Evolutionary conservation across 2,797 vertebrate species (phyloP), one percentile per base, ranked within the genome.

Genomic region (Cirrhinus mrigala): DNA sequence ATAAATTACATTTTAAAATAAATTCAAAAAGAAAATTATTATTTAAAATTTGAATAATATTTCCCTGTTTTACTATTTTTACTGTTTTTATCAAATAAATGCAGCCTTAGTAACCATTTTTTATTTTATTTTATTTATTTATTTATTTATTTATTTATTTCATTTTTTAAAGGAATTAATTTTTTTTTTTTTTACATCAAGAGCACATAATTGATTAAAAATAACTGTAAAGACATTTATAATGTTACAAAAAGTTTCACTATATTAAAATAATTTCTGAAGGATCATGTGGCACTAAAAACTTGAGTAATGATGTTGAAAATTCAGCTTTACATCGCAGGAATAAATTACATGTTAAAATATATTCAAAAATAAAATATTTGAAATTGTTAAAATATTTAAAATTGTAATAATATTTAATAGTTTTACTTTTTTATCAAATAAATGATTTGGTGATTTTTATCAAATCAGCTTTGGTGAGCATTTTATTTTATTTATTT

Each of bases 221-320:
- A 10, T 60, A 10, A 60, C 56, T 11, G n/a, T 60, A 60, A 24
- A 60, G 22, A 60, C 22, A 24, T n/a, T n/a, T n/a, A 58, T 58
- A 58, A 54, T 11, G 9, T n/a, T 58, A 11, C 56, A n/a, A 58
- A n/a, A 58, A 58, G 20, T 20, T 56, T 56, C n/a, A 5, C n/a
- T n/a, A 60, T 60, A n/a, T 58, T n/a, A 62, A 27, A 62, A 62
- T 62, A n/a, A 62, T 62, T 62, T 68, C 3, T 68, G 33, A 68
- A 68, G 29, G 33, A 10, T 37, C 60, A 15, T 27, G 12, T 27
- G 60, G 24, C 54, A 22, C 62, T 37, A 2, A 20, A 68, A 27
- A 68, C 15, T 10, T 27, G 6, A 66, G 27, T 33, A 66, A 66
- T 66, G 15, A 66, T 66, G 27, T 15, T 18, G 27, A 64, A 64